These are phyloP conservation scores for Amphiprion ocellaris DNA, from an alignment of 2,113 vertebrate genomes.

Conservation along the genomic window DNA sequence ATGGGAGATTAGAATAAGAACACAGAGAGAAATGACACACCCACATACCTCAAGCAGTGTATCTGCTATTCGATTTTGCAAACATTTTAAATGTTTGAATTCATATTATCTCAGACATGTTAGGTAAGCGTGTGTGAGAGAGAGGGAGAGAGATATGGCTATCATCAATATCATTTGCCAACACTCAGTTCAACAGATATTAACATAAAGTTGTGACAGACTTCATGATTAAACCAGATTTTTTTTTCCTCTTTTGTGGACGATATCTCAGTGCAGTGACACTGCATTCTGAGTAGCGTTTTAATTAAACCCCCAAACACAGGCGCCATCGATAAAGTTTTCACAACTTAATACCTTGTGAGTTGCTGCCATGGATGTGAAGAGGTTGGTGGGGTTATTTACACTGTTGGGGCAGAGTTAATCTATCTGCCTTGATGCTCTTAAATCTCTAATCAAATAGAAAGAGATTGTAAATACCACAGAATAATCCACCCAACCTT, in stretches of 20 bases:
- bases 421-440: conserved; percentile 78
- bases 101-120: neutral
- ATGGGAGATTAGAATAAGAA: neutral
- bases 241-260: conserved; percentile 27
- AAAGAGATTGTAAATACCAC: conserved; percentile 73
- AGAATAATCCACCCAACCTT: conserved; percentile 65
- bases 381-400: conserved; percentile 74
- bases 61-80: neutral
- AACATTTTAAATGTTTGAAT: conserved; percentile 7
- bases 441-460: conserved; percentile 79
- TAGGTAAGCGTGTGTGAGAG: neutral
- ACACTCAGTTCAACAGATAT: conserved; percentile 43
- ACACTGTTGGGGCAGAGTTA: conserved; percentile 69
- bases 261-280: conserved; percentile 44
- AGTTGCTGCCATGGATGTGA: conserved; percentile 61
- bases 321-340: conserved; percentile 75
- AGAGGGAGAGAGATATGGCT: conserved; percentile 20
- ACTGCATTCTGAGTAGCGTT: conserved; percentile 54
- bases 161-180: conserved; percentile 58
- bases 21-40: neutral
- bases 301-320: conserved; percentile 80
- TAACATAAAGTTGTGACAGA: conserved; percentile 55
- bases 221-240: conserved; percentile 42
- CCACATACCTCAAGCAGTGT: neutral
- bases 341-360: conserved; percentile 72